These are phyloP conservation scores for Reinhardtius hippoglossoides DNA, from an alignment of 2,113 vertebrate species.

Conservation along the genomic window DNA sequence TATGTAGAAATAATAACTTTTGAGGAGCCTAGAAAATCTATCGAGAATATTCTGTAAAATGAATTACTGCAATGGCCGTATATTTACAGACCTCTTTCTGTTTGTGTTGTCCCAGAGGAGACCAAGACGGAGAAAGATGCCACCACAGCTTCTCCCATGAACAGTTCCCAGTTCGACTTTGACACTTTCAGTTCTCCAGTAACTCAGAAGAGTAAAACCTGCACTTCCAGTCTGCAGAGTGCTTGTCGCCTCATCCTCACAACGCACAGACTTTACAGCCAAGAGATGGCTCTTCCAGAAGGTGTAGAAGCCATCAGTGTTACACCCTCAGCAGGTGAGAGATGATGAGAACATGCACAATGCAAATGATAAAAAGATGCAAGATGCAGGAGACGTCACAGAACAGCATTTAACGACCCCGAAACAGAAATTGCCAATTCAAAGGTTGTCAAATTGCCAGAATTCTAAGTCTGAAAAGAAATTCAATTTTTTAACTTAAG, in stretches of 20 bases:
- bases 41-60: no score
- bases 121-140: slow-evolving; percentile 71
- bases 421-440: not conserved
- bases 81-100: not conserved
- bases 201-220: slow-evolving; percentile 84
- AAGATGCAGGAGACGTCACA: no score
- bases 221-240: slow-evolving; percentile 92
- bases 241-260: slow-evolving; percentile 90
- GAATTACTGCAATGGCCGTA: not conserved
- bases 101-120: slow-evolving; percentile 81
- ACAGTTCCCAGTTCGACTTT: slow-evolving; percentile 74
- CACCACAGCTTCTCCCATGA: slow-evolving; percentile 37
- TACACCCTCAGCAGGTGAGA: slow-evolving; percentile 94
- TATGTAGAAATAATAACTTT: no score
- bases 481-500: not conserved
- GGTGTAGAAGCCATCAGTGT: slow-evolving; percentile 91
- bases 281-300: slow-evolving; percentile 89
- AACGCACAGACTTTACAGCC: slow-evolving; percentile 90
- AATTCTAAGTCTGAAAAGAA: not conserved
- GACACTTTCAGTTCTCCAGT: slow-evolving; percentile 83
- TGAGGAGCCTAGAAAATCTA: not conserved
- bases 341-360: slow-evolving; percentile 27
- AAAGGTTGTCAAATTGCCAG: no score
- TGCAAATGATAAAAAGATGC: not conserved
- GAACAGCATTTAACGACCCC: not conserved